phyloP scores from a whole-genome alignment of 1,140 invertebrate genomes.

The Sycophila sp. region DNA sequence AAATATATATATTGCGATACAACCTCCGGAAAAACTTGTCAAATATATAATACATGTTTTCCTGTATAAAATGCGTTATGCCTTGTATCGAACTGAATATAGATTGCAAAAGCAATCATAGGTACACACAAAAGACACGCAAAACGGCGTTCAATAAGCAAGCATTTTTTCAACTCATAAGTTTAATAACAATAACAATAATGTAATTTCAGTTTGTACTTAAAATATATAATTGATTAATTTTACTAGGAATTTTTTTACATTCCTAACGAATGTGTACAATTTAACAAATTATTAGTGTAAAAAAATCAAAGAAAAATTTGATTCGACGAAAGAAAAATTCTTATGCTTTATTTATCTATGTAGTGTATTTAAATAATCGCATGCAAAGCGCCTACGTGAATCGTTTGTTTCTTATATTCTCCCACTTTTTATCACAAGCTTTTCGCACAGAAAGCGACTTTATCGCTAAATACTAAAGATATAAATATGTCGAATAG shows the following conservation, averaged over 20 bases:
- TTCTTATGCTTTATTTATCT: not conserved
- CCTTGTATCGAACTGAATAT: not conserved
- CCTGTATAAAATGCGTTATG: not conserved
- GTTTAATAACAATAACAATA: not conserved
- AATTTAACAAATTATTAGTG: too few species aligned
- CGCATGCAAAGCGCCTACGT: not conserved
- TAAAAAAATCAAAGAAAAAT: not conserved
- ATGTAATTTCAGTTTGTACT: not conserved
- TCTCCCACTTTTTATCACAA: constrained; percentile 22
- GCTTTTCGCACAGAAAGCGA: constrained; percentile 15
- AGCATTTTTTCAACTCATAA: too few species aligned
- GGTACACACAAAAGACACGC: not conserved
- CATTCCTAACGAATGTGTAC: too few species aligned
- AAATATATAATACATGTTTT: not conserved
- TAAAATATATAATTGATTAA: not conserved
- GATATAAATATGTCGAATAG: constrained; percentile 25
- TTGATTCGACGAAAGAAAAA: too few species aligned
- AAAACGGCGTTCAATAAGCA: not conserved
- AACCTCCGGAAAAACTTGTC: not conserved
- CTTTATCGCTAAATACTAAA: not conserved
- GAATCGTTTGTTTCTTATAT: not conserved
- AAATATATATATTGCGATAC: too few species aligned
- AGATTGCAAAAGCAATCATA: not conserved
- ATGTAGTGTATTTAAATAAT: not conserved
- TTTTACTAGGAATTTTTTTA: not conserved